Evolutionary conservation across 2,888 invertebrate species (phyloP).

Genomic region (Athrips mouffetella): DNA sequence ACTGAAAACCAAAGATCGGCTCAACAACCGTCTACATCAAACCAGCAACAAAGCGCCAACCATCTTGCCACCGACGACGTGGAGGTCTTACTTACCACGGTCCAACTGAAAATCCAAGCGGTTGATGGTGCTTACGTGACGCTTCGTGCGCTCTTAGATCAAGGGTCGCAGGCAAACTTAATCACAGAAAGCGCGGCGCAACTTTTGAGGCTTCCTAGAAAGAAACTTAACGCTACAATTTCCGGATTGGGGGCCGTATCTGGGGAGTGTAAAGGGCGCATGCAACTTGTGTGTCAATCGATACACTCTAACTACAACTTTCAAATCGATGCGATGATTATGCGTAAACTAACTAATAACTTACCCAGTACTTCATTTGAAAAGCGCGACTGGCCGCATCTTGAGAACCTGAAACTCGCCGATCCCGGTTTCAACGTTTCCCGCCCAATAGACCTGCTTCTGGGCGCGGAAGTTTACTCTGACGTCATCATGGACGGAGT

Average conservation of each 20-base stretch:
- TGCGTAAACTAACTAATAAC: not conserved
- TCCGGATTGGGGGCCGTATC: not conserved
- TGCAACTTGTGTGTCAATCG: not conserved
- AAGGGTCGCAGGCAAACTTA: not conserved
- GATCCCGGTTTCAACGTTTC: slow-evolving; percentile 16
- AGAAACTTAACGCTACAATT: not conserved
- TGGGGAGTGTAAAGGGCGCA: not conserved
- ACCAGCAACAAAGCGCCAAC: not conserved
- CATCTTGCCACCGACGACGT: not conserved
- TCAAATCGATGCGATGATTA: not conserved
- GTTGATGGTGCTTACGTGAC: slow-evolving; percentile 9
- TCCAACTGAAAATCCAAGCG: slow-evolving; percentile 8
- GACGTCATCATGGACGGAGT: slow-evolving; percentile 17
- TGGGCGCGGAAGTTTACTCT: not conserved
- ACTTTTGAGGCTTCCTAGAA: not conserved
- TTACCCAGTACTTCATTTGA: not conserved
- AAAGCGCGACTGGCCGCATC: not conserved
- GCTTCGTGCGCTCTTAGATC: not conserved
- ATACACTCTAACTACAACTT: not conserved
- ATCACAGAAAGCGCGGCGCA: not conserved
- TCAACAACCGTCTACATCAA: no score
- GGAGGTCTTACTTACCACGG: not conserved
- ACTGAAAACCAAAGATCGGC: no score
- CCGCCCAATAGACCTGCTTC: slow-evolving; percentile 9
- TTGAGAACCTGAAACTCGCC: slow-evolving; percentile 13